These are phyloP conservation scores for Gasterosteus nipponicus DNA, from an alignment of 2,113 vertebrate genomes.

Conservation along the genomic window DNA sequence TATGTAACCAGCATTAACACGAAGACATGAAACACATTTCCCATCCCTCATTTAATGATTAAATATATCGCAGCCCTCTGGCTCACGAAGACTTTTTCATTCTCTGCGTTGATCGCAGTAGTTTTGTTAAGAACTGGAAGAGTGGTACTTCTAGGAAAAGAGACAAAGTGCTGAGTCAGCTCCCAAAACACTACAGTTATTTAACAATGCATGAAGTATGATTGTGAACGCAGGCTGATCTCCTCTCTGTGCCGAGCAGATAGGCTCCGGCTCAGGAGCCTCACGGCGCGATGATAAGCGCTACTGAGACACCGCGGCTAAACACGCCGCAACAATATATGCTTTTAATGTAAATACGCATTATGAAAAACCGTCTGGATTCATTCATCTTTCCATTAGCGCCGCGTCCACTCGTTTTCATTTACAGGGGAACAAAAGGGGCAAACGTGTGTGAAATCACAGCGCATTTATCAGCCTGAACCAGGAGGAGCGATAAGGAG, in stretches of 20 bases:
- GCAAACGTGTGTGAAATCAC: conserved; percentile 29
- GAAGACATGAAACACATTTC: not conserved
- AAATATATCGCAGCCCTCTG: not conserved
- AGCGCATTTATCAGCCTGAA: conserved; percentile 56
- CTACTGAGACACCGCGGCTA: conserved; percentile 47
- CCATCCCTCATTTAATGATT: not conserved
- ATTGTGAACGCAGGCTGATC: conserved; percentile 67
- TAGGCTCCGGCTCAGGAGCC: conserved; percentile 49
- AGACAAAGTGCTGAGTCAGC: conserved; percentile 60
- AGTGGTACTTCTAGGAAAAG: conserved; percentile 58
- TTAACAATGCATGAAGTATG: conserved; percentile 74
- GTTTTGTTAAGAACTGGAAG: conserved; percentile 31
- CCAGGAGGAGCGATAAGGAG: conserved; percentile 37
- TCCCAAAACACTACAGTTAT: conserved; percentile 50
- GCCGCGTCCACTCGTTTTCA: conserved; percentile 64
- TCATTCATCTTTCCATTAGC: conserved; percentile 71
- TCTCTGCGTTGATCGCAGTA: conserved; percentile 41
- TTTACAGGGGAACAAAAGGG: conserved; percentile 61
- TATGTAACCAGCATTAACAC: too few relatives aligned
- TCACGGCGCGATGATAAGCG: conserved; percentile 49
- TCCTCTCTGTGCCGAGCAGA: conserved; percentile 68
- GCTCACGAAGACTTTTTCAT: conserved; percentile 11
- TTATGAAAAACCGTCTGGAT: conserved; percentile 46
- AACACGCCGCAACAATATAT: conserved; percentile 38
- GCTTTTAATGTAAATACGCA: conserved; percentile 69